phyloP scores from a whole-genome alignment of 2,888 invertebrate genomes.

The Calameuta pallipes region DNA sequence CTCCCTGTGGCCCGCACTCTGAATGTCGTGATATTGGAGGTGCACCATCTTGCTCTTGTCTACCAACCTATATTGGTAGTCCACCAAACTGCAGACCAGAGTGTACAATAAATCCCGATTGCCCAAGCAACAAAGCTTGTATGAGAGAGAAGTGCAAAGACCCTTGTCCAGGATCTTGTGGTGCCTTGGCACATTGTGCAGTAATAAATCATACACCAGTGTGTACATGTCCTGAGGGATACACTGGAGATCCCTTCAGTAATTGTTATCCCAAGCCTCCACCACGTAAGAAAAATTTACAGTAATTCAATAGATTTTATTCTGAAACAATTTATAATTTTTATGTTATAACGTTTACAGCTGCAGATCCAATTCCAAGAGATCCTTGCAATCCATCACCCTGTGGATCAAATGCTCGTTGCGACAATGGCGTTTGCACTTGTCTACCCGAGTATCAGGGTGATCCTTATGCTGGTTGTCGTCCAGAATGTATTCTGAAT shows the following conservation, averaged over 20 bases:
- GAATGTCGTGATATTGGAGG: conserved; percentile 69
- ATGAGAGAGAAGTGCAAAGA: conserved; percentile 81
- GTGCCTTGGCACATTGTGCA: conserved; percentile 72
- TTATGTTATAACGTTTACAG: conserved; percentile 23
- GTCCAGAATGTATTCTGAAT: conserved; percentile 67
- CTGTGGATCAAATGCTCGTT: conserved; percentile 69
- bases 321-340: not conserved
- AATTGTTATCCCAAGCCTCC: conserved; percentile 63
- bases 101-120: conserved; percentile 80
- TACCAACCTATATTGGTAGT: conserved; percentile 61
- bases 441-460: conserved; percentile 65
- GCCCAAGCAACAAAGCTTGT: conserved; percentile 80
- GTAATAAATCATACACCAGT: conserved; percentile 81
- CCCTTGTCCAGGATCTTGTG: conserved; percentile 86
- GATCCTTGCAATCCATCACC: conserved; percentile 66
- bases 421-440: conserved; percentile 65
- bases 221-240: conserved; percentile 78
- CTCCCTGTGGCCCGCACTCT: conserved; percentile 72
- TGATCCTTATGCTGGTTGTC: conserved; percentile 66
- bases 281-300: conserved; percentile 31
- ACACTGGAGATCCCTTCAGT: conserved; percentile 79
- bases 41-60: conserved; percentile 69
- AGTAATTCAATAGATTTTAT: not conserved
- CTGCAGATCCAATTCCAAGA: conserved; percentile 34
- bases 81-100: conserved; percentile 78